These are phyloP conservation scores for Alouatta caraya DNA, from an alignment of 2,797 vertebrate genomes.

Conservation along the genomic window DNA sequence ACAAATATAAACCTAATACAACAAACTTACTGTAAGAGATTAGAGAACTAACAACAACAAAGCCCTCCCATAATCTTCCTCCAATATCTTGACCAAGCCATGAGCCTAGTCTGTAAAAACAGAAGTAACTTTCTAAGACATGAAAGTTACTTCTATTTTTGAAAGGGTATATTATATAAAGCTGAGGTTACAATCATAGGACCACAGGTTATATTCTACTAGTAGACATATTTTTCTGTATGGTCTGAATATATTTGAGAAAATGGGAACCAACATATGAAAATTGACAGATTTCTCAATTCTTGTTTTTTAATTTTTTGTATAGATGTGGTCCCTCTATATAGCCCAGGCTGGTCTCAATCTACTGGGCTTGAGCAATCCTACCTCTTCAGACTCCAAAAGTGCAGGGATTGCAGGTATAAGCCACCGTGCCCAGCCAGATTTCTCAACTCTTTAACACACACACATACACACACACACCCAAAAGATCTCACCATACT, in stretches of 20 bases:
- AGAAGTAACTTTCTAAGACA: neutral
- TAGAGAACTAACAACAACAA: neutral
- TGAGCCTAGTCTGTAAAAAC: neutral
- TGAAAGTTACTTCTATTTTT: neutral
- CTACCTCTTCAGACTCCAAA: neutral
- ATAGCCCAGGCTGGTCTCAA: neutral
- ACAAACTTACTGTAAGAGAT: neutral
- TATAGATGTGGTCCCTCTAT: neutral
- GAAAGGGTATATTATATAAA: conserved; percentile 18
- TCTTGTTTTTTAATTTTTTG: neutral
- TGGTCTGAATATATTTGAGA: neutral
- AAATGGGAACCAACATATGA: neutral
- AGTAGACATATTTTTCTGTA: neutral
- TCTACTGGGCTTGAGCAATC: neutral
- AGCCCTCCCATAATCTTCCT: neutral
- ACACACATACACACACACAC: too few species aligned
- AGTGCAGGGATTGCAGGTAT: neutral
- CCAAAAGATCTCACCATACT: neutral
- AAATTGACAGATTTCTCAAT: conserved; percentile 7
- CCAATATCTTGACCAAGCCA: neutral
- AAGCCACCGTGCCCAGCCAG: neutral
- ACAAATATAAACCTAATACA: neutral
- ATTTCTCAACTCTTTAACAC: neutral
- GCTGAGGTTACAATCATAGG: neutral
- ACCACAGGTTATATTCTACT: neutral